phyloP scores from a whole-genome alignment of 2,113 vertebrate species.

The Chinchilla lanigera region DNA sequence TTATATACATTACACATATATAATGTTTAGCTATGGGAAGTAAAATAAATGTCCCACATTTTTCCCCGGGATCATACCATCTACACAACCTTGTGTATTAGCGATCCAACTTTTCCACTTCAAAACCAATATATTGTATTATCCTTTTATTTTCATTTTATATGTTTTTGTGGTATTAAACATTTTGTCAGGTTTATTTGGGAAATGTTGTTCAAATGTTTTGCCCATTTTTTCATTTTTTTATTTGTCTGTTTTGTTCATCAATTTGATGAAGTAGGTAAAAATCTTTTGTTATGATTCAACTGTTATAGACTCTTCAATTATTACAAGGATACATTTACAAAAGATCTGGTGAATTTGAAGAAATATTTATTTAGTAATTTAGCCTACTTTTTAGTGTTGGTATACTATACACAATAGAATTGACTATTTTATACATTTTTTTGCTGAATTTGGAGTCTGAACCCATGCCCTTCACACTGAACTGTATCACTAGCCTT shows the following conservation, averaged over 20 bases:
- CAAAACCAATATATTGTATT: not conserved
- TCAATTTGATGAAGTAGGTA: not conserved
- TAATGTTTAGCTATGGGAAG: not conserved
- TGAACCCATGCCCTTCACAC: not conserved
- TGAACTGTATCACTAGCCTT: not conserved
- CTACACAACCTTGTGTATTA: not conserved
- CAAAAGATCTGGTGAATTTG: no score
- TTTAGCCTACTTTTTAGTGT: not conserved
- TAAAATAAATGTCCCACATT: not conserved
- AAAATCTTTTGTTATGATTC: not conserved
- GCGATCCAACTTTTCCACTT: not conserved
- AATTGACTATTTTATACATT: not conserved
- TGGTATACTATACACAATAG: not conserved
- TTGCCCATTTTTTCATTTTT: not conserved
- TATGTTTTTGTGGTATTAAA: not conserved
- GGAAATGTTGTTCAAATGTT: not conserved
- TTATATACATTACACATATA: not conserved
- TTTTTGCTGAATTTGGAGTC: not conserved
- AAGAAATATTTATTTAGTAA: not conserved
- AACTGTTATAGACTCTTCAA: not conserved
- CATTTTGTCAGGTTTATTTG: not conserved
- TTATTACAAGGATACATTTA: no score
- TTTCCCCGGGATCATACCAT: not conserved
- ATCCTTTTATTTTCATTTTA: not conserved
- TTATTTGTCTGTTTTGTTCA: not conserved